Evolutionary conservation across 2,888 invertebrate genomes (phyloP).

Genomic region (Noctua comes): DNA sequence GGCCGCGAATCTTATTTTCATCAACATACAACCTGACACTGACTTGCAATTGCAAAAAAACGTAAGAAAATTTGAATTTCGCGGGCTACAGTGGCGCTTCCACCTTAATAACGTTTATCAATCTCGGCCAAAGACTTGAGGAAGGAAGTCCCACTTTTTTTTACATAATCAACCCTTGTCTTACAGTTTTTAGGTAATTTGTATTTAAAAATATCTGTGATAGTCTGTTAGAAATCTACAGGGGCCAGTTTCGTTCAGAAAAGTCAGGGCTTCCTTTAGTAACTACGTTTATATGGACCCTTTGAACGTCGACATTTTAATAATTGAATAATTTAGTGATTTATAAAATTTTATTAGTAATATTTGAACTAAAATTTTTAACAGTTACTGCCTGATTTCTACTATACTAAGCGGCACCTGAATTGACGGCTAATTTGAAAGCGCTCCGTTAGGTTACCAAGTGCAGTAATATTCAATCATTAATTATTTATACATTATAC

Average conservation of each 20-base stretch:
- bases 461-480: background rate
- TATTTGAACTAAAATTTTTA: background rate
- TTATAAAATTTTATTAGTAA: background rate
- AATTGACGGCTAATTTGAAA: background rate
- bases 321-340: conserved; percentile 13
- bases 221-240: background rate
- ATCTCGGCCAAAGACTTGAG: conserved; percentile 23
- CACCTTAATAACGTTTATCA: background rate
- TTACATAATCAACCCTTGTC: background rate
- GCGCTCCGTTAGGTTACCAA: background rate
- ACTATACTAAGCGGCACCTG: background rate
- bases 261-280: conserved; percentile 27
- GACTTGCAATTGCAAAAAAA: too few relatives aligned
- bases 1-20: too few relatives aligned
- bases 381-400: background rate
- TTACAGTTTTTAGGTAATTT: conserved; percentile 5
- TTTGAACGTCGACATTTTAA: conserved; percentile 27
- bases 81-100: too few relatives aligned
- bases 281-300: conserved; percentile 31
- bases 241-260: background rate
- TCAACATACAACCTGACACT: too few relatives aligned
- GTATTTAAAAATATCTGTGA: background rate
- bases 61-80: too few relatives aligned
- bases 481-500: background rate
- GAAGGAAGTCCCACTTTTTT: conserved; percentile 9